Base-by-base conservation (phyloP, 2,797 vertebrate species). In the Tokudaia muenninki region DNA sequence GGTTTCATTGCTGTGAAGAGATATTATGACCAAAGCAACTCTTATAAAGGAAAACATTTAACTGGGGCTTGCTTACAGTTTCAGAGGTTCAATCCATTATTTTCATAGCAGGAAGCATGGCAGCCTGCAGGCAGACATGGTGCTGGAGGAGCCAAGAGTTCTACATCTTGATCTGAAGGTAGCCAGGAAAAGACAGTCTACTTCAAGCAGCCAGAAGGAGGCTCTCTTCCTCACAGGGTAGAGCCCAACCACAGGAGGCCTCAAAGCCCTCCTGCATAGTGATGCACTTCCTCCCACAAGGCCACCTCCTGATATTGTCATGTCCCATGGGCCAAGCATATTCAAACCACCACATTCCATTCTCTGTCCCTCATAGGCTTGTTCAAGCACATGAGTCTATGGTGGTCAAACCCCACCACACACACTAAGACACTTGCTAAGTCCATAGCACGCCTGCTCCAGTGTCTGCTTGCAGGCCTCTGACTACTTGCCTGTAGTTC, bases 391-490 rank as follows among this genome's bases (percentile, higher is more conserved):
- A 70, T n/a, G 67, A 70, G 17, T 70, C 67, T 70, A 70, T 70
- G 34, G 34, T 34, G 67, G 7, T 3, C 67, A 19, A 70, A 70
- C 34, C 8, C 31, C 14, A 70, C 67, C n/a, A 72, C 70, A 72
- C 9, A 21, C 70, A 44, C n/a, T 90, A 47, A 86, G 84, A 82
- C 29, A 55, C 52, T 96, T 44, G 21, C 41, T 79, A 70, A 97
- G 67, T 81, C 6, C 24, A 55, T 16, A 57, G 84, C 3, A 3
- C 63, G 19, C 24, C 50, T 9, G 22, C 22, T 37, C 2, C 67
- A 16, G 16, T 79, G 50, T 86, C 77, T 50, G 3, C 7, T 67
- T 17, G 57, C 1, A 47, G 50, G 65, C 22, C 61, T 29, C 61
- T 67, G 61, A 47, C 63, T 67, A 22, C 3, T 50, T 79, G 52